Percentiles rank a stretch among this genome's conserved stretches.
Conservation (phyloP, 2,888 invertebrate genomes). For the Heliconius aoede region DNA sequence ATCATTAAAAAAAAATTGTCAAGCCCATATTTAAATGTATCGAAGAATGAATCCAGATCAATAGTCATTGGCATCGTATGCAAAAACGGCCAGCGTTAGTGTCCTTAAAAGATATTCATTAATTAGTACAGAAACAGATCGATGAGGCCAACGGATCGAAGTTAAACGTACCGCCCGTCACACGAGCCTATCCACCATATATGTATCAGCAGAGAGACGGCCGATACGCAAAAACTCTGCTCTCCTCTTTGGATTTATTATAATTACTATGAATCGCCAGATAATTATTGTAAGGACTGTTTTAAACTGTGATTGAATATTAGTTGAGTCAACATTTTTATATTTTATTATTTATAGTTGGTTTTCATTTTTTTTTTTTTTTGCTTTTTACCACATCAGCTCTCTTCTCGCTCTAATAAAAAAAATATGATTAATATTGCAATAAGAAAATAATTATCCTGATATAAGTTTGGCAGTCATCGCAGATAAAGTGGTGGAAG, state of each 20-base stretch:
- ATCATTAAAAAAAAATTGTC: not conserved
- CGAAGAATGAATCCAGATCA: no score
- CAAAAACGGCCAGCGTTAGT: slow-evolving; percentile 22
- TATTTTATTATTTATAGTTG: no score
- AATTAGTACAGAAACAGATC: slow-evolving; percentile 25
- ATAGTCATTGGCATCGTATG: slow-evolving; percentile 1
- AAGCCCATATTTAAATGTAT: not conserved
- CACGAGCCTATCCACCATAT: slow-evolving; percentile 44
- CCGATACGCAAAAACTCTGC: slow-evolving; percentile 47
- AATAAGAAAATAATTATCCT: no score
- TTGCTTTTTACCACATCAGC: no score
- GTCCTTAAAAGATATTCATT: slow-evolving; percentile 16
- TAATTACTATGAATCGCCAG: slow-evolving; percentile 51
- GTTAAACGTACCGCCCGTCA: slow-evolving; percentile 32
- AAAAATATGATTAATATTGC: no score
- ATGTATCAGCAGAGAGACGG: slow-evolving; percentile 45
- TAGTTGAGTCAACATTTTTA: not conserved
- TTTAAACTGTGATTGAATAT: slow-evolving; percentile 15
- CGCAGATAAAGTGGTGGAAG: no score
- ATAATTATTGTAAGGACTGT: slow-evolving; percentile 41
- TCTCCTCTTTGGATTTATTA: slow-evolving; percentile 56
- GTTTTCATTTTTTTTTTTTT: not conserved
- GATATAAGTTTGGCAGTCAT: no score
- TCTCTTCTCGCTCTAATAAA: no score
- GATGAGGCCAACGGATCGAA: slow-evolving; percentile 38